Conservation (phyloP, 2,888 invertebrate genomes). For the Eucriotettix oculatus region DNA sequence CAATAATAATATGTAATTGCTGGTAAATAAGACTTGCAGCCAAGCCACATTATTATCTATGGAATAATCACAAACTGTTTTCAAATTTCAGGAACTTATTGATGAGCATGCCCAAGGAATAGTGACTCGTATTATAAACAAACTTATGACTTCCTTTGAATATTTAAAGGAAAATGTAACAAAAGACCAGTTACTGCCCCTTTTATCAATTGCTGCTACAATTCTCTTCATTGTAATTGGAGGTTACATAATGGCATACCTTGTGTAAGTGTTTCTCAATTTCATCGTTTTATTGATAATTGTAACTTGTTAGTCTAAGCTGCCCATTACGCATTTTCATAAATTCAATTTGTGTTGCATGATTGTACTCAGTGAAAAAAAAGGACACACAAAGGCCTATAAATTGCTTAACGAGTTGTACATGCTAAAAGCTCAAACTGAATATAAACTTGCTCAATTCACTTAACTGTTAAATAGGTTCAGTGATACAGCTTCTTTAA, state of each 20-base stretch:
- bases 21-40: too few species aligned
- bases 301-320: background rate
- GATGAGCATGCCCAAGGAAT: constrained; percentile 65
- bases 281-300: background rate
- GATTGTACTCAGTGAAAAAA: too few species aligned
- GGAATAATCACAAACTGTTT: background rate
- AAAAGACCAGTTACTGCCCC: constrained; percentile 62
- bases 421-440: too few species aligned
- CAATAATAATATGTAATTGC: too few species aligned
- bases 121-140: constrained; percentile 48
- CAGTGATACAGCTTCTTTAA: too few species aligned
- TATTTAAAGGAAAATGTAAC: constrained; percentile 54
- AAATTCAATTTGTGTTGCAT: too few species aligned
- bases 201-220: constrained; percentile 59
- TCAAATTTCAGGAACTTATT: constrained; percentile 41
- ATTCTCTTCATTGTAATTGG: constrained; percentile 58
- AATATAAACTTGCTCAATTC: too few species aligned
- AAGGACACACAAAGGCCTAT: too few species aligned
- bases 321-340: too few species aligned
- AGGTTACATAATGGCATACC: constrained; percentile 73
- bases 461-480: too few species aligned
- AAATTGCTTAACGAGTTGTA: too few species aligned
- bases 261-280: constrained; percentile 42
- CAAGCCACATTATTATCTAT: too few species aligned
- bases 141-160: constrained; percentile 48